Percentiles rank a stretch among this genome's conserved stretches.
These are phyloP conservation scores for Chloroclystis v-ata DNA, from an alignment of 2,888 invertebrate genomes.

Conservation along the genomic window DNA sequence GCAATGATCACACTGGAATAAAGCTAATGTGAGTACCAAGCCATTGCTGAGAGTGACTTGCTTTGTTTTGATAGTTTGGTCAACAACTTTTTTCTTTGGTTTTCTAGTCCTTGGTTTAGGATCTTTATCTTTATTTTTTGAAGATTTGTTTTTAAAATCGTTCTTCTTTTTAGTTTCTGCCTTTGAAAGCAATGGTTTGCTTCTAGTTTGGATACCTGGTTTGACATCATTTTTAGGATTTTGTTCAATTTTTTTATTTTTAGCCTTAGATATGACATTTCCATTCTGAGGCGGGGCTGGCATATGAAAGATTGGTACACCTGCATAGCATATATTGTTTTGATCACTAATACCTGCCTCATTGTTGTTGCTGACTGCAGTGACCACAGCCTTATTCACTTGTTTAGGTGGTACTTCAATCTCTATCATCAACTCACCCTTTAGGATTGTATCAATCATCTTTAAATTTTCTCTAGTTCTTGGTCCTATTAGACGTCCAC, in stretches of 20 bases:
- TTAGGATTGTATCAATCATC: slow-evolving; percentile 54
- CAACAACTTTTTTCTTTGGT: slow-evolving; percentile 18
- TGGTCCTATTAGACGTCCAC: slow-evolving; percentile 39
- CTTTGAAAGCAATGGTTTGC: slow-evolving; percentile 10
- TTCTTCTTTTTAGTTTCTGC: slow-evolving; percentile 6
- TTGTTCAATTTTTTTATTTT: slow-evolving; percentile 4
- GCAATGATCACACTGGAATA: slow-evolving; percentile 79
- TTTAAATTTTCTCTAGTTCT: slow-evolving; percentile 43
- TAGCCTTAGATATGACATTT: slow-evolving; percentile 1
- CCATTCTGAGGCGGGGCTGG: background rate
- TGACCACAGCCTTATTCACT: slow-evolving; percentile 14
- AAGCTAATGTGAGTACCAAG: slow-evolving; percentile 35
- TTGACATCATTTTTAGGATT: slow-evolving; percentile 4
- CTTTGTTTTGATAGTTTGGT: slow-evolving; percentile 27
- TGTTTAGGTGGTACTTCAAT: slow-evolving; percentile 29
- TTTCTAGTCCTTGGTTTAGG: slow-evolving; percentile 21
- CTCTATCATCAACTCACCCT: slow-evolving; percentile 56
- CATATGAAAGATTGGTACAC: slow-evolving; percentile 1
- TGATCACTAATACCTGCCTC: slow-evolving; percentile 56
- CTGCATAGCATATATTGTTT: slow-evolving; percentile 34
- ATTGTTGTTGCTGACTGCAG: slow-evolving; percentile 64
- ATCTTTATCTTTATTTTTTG: slow-evolving; percentile 14
- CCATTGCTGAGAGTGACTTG: slow-evolving; percentile 40
- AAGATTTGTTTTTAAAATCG: slow-evolving; percentile 12
- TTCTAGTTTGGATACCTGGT: slow-evolving; percentile 16